Evolutionary conservation across 2,797 vertebrate species (phyloP).

Genomic region (Pseudomugil tenellus): DNA sequence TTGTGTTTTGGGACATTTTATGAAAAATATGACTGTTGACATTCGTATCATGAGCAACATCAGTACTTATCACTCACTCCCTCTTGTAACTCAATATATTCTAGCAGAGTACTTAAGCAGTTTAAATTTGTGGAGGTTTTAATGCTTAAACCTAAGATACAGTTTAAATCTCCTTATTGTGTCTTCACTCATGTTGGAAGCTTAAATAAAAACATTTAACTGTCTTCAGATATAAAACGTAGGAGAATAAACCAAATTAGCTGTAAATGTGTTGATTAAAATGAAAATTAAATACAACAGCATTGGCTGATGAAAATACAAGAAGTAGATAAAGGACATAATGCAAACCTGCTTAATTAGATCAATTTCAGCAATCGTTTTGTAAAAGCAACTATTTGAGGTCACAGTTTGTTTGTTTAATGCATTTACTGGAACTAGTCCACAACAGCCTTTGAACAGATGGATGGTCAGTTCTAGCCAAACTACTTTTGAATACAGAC

Average conservation of each 20-base stretch:
- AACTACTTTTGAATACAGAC: conserved; percentile 15
- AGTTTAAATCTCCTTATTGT: not conserved
- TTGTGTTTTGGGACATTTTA: not conserved
- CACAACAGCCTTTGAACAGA: conserved; percentile 38
- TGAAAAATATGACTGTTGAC: not conserved
- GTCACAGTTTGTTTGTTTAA: conserved; percentile 27
- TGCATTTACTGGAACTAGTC: conserved; percentile 35
- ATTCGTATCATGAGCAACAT: conserved; percentile 4
- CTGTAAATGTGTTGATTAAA: not conserved
- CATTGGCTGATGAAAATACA: not conserved
- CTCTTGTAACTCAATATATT: conserved; percentile 35
- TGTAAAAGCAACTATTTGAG: conserved; percentile 10
- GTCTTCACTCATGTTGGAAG: not conserved
- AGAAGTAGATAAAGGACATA: conserved; percentile 9
- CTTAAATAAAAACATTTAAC: not conserved
- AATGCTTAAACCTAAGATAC: not conserved
- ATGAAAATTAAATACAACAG: not conserved
- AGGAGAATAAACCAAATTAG: not conserved
- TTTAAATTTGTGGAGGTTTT: conserved; percentile 2
- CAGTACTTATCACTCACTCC: not conserved
- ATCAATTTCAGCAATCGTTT: conserved; percentile 7
- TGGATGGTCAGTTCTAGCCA: conserved; percentile 31
- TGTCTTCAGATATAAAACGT: not conserved
- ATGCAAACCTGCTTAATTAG: conserved; percentile 23
- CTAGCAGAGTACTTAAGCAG: conserved; percentile 8